Evolutionary conservation across 2,113 vertebrate species (phyloP).

Genomic region (Hiodon alosoides): DNA sequence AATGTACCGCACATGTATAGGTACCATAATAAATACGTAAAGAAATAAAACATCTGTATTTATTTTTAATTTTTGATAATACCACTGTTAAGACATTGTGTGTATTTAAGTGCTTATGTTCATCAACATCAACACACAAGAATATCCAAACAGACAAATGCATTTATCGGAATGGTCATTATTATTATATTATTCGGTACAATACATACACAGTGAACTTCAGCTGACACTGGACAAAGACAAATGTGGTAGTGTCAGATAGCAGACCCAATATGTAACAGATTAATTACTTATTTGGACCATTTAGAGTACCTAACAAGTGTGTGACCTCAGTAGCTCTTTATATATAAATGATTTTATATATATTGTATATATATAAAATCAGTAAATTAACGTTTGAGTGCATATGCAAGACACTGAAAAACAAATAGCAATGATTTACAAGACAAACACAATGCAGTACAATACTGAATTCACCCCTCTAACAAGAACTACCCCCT

Average conservation of each 20-base stretch:
- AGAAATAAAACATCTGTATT: neutral
- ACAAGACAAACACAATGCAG: neutral
- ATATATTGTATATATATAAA: too few relatives aligned
- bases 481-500: neutral
- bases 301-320: too few relatives aligned
- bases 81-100: neutral
- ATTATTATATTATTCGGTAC: neutral
- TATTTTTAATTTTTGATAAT: neutral
- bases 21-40: neutral
- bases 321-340: too few relatives aligned
- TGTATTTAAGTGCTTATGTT: neutral
- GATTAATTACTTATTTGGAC: too few relatives aligned
- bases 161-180: neutral
- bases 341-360: too few relatives aligned
- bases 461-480: neutral
- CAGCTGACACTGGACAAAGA: neutral
- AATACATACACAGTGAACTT: neutral
- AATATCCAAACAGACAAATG: neutral
- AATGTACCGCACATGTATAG: neutral
- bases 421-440: too few relatives aligned
- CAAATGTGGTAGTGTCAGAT: neutral
- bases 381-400: too few relatives aligned
- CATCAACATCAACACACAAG: neutral
- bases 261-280: too few relatives aligned
- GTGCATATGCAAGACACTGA: too few relatives aligned